Percentiles rank a stretch among this genome's conserved stretches.
These are phyloP conservation scores for Eupithecia tripunctaria DNA, from an alignment of 2,888 invertebrate species.

Conservation along the genomic window DNA sequence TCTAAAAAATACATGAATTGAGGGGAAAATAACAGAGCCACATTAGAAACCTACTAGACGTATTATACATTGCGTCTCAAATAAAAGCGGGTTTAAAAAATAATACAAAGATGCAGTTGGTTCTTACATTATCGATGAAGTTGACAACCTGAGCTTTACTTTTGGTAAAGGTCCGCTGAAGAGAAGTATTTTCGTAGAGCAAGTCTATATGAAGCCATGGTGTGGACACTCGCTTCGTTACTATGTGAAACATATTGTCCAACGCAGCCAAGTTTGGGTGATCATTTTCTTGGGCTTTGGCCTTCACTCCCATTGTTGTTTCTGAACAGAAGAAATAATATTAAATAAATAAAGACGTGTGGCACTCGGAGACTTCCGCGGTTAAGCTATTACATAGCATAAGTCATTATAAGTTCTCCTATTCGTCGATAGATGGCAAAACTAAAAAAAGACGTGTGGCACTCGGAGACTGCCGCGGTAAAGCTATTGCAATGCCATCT, in stretches of 20 bases:
- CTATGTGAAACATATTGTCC: background rate
- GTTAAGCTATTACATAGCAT: too few relatives aligned
- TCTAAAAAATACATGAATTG: too few relatives aligned
- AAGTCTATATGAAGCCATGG: background rate
- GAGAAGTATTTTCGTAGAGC: background rate
- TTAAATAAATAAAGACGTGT: too few relatives aligned
- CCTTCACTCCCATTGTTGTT: constrained; percentile 5
- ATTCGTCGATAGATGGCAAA: too few relatives aligned
- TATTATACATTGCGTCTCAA: background rate
- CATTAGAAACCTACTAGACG: too few relatives aligned
- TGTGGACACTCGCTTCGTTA: background rate
- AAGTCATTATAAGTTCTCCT: too few relatives aligned
- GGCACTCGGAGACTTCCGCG: too few relatives aligned
- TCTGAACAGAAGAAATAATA: background rate
- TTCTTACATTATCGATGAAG: background rate
- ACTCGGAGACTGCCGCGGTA: too few relatives aligned
- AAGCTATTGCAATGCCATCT: too few relatives aligned
- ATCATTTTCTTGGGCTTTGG: background rate
- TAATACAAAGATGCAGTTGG: background rate
- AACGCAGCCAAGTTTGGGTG: background rate
- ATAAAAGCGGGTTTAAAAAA: background rate
- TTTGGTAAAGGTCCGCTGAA: background rate
- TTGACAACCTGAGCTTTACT: constrained; percentile 1
- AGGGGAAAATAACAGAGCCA: too few relatives aligned
- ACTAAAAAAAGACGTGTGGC: too few relatives aligned